phyloP scores from a whole-genome alignment of 30 jellyfish, hydroid and myxozoan genomes.

The Catostylus mosaicus region DNA sequence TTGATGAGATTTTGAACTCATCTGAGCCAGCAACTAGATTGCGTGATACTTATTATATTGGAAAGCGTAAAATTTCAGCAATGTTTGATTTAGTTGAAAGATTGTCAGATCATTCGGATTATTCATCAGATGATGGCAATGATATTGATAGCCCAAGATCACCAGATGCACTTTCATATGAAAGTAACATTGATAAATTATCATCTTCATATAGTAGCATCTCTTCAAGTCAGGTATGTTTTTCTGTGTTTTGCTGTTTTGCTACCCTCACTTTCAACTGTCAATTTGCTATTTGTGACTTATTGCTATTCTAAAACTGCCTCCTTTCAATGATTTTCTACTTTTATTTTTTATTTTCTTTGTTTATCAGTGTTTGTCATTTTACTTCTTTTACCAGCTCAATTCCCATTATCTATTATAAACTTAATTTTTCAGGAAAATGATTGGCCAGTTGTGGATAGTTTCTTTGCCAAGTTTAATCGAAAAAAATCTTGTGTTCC shows the following conservation, averaged over 20 bases:
- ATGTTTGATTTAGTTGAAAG: constrained; percentile 82
- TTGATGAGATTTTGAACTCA: constrained; percentile 60
- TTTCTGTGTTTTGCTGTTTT: too few species aligned
- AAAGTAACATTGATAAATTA: background rate
- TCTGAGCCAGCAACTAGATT: constrained; percentile 77
- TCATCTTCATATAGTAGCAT: background rate
- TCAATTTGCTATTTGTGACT: too few species aligned
- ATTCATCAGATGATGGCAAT: constrained; percentile 32
- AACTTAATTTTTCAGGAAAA: constrained; percentile 40
- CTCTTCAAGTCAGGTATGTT: constrained; percentile 7
- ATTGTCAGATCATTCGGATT: constrained; percentile 56
- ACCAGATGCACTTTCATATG: background rate
- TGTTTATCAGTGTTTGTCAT: too few species aligned
- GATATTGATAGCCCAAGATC: constrained; percentile 27
- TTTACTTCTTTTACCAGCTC: too few species aligned
- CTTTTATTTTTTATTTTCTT: too few species aligned
- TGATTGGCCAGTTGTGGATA: constrained; percentile 21
- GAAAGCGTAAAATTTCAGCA: constrained; percentile 70
- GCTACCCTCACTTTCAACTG: too few species aligned
- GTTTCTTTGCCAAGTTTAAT: constrained; percentile 44
- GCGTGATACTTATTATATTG: constrained; percentile 36
- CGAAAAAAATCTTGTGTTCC: constrained; percentile 43
- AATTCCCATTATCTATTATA: too few species aligned
- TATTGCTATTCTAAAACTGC: too few species aligned
- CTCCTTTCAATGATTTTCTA: too few species aligned